Conservation (phyloP, 2,797 vertebrate genomes). For the Poecilia gillii region DNA sequence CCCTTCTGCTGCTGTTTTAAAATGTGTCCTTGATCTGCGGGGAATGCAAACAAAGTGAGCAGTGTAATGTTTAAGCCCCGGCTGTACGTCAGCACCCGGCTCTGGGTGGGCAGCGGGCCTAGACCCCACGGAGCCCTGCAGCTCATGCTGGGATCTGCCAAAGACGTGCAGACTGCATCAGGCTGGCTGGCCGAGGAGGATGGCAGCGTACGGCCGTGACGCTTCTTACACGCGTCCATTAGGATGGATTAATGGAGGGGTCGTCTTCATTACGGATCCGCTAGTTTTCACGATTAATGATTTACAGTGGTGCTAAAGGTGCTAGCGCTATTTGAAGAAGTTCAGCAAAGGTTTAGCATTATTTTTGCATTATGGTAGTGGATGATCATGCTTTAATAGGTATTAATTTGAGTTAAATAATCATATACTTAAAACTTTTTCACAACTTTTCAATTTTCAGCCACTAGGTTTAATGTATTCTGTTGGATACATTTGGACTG, state of each 20-base stretch:
- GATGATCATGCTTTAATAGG: neutral
- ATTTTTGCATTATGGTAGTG: neutral
- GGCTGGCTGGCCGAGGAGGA: conserved; percentile 55
- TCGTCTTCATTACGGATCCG: neutral
- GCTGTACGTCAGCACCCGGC: conserved; percentile 66
- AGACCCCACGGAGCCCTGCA: conserved; percentile 69
- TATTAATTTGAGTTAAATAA: neutral
- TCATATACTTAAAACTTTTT: neutral
- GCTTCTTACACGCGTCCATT: conserved; percentile 37
- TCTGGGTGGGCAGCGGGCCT: conserved; percentile 65
- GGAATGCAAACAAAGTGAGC: conserved; percentile 76
- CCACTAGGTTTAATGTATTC: neutral
- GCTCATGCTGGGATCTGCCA: conserved; percentile 68
- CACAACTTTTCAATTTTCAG: neutral
- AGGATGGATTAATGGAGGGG: neutral
- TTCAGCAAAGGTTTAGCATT: neutral
- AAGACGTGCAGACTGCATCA: conserved; percentile 64
- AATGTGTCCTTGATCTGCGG: conserved; percentile 73
- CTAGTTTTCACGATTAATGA: neutral
- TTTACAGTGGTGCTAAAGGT: neutral
- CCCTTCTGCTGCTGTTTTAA: conserved; percentile 42
- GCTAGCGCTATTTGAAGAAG: neutral
- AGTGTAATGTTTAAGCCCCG: conserved; percentile 62
- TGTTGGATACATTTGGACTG: neutral
- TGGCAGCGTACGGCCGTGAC: conserved; percentile 39